Evolutionary conservation across 1,140 invertebrate species (phyloP).

Genomic region (Helicoverpa zea): DNA sequence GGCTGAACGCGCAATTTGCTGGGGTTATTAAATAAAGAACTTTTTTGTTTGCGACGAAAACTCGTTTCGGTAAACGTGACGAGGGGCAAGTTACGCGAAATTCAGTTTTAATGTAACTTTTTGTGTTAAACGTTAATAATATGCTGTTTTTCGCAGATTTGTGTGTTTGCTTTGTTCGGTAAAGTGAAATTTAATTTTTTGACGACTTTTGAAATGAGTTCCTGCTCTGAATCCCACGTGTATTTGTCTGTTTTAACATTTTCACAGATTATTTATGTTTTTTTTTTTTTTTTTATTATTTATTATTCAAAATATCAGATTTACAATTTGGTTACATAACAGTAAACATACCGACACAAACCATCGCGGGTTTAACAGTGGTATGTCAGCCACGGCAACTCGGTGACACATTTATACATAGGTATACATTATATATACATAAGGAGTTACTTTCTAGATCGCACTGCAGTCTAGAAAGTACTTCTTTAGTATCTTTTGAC

Average conservation of each 20-base stretch:
- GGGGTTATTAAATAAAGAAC: constrained; percentile 47
- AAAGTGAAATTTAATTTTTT: constrained; percentile 4
- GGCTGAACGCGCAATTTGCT: constrained; percentile 44
- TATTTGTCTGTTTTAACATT: background rate
- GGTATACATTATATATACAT: too few species aligned
- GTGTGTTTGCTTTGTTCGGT: background rate
- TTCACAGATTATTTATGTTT: too few species aligned
- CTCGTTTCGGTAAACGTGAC: constrained; percentile 43
- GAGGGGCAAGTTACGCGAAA: constrained; percentile 23
- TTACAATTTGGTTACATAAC: too few species aligned
- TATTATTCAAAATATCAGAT: too few species aligned
- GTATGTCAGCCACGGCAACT: too few species aligned
- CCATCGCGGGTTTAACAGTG: too few species aligned
- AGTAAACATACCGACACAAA: too few species aligned
- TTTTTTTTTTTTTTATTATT: too few species aligned
- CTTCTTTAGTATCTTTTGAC: too few species aligned
- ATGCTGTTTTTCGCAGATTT: background rate
- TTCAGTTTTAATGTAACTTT: constrained; percentile 32
- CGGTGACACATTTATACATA: too few species aligned
- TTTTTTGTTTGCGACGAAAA: constrained; percentile 40
- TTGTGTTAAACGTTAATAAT: constrained; percentile 29
- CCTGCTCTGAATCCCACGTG: background rate
- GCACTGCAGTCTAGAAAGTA: too few species aligned
- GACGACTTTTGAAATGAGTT: background rate
- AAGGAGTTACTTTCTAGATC: too few species aligned